These are phyloP conservation scores for Melanerpes formicivorus DNA, from an alignment of 2,113 vertebrate genomes.

Conservation along the genomic window DNA sequence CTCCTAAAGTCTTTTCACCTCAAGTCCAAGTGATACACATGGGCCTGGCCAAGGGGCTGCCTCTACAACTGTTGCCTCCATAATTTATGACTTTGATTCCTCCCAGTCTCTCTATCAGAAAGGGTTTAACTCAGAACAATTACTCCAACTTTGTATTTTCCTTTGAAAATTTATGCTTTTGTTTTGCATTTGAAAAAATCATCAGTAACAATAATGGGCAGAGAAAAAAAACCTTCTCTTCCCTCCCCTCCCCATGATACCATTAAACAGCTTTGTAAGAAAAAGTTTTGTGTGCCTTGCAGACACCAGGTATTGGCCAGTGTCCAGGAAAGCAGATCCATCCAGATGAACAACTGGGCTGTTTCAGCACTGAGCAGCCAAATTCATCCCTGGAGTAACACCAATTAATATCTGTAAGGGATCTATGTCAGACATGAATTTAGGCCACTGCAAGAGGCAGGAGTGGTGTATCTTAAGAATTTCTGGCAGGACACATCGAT, in stretches of 20 bases:
- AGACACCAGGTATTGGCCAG: not conserved
- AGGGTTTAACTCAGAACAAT: not conserved
- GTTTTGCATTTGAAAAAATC: not conserved
- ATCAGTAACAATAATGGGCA: not conserved
- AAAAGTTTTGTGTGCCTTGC: conserved; percentile 12
- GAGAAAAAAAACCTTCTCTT: not conserved
- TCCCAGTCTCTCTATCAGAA: not conserved
- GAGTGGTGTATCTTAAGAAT: not conserved
- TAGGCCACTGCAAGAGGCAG: not conserved
- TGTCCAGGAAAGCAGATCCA: not conserved
- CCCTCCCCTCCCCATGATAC: not conserved
- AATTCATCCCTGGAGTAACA: not conserved
- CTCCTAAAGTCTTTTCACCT: not conserved
- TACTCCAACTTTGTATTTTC: not conserved
- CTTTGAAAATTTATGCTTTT: not conserved
- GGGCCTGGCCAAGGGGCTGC: not conserved
- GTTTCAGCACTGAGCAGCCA: not conserved
- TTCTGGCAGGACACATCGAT: not conserved
- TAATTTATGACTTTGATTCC: not conserved
- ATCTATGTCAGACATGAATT: not conserved
- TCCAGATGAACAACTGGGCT: not conserved
- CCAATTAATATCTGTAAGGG: not conserved
- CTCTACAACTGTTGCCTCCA: not conserved
- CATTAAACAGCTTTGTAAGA: not conserved
- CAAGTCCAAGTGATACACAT: not conserved